A percentile compares a stretch with the other conserved stretches of the same genome.
Evolutionary conservation across 1,140 invertebrate genomes (phyloP).

Genomic region (Conus betulinus): DNA sequence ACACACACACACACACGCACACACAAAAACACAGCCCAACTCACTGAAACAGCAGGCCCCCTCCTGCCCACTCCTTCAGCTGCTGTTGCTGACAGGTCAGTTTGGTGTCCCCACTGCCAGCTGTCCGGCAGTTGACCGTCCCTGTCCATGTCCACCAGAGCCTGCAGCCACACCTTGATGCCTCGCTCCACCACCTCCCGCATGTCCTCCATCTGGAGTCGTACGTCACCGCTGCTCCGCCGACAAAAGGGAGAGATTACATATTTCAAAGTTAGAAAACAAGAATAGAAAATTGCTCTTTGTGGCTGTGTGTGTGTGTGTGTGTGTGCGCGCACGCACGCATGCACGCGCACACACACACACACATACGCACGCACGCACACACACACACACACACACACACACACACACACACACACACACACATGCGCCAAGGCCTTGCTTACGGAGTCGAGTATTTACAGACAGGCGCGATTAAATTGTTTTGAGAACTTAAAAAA

Average conservation of each 20-base stretch:
- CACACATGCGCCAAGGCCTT: neutral
- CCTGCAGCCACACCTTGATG: constrained; percentile 37
- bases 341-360: too few species aligned
- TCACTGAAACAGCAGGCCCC: constrained; percentile 40
- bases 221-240: constrained; percentile 33
- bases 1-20: too few species aligned
- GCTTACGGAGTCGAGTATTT: too few species aligned
- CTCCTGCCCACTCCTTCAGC: constrained; percentile 34
- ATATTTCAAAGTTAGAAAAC: too few species aligned
- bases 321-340: too few species aligned
- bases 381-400: neutral
- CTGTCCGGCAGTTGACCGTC: neutral
- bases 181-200: neutral
- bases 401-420: neutral
- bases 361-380: neutral
- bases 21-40: neutral
- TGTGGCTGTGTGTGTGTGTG: too few species aligned
- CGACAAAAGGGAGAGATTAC: too few species aligned
- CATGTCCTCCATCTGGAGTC: constrained; percentile 15
- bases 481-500: too few species aligned
- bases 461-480: too few species aligned
- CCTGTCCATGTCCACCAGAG: constrained; percentile 30
- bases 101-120: constrained; percentile 29
- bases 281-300: too few species aligned
- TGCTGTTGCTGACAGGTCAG: constrained; percentile 17